These are phyloP conservation scores for Scaptomyza tumidula DNA, from an alignment of 2,888 invertebrate species.

Conservation along the genomic window DNA sequence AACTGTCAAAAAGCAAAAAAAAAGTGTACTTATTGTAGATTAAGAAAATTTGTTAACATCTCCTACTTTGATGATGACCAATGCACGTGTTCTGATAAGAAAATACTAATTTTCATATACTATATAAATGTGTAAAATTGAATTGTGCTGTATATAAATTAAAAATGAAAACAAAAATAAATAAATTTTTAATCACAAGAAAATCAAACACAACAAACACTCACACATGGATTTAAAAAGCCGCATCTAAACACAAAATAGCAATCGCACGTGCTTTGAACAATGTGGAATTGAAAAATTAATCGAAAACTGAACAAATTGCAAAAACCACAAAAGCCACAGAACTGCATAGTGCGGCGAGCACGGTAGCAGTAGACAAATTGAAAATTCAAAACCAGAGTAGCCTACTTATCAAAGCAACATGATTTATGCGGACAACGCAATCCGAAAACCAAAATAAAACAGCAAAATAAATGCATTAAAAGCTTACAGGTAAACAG, in stretches of 20 bases:
- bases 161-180: neutral
- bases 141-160: no score
- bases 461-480: neutral
- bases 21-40: no score
- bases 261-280: constrained; percentile 35
- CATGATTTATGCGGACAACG: neutral
- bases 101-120: neutral
- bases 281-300: constrained; percentile 49
- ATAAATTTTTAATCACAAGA: neutral
- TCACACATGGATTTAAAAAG: neutral
- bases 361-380: constrained; percentile 33
- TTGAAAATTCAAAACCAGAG: constrained; percentile 13
- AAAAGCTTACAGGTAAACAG: neutral
- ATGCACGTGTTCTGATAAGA: neutral
- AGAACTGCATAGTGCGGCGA: constrained; percentile 49
- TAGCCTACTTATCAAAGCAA: constrained; percentile 6
- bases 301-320: constrained; percentile 31
- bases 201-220: neutral
- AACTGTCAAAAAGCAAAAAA: no score
- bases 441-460: neutral
- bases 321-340: constrained; percentile 62
- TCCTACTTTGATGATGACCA: no score
- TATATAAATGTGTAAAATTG: no score
- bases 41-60: no score
- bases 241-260: constrained; percentile 14